Evolutionary conservation across 35 echinoderm and acorn worm species (phyloP).

Genomic region (Holothuria glaberrima): DNA sequence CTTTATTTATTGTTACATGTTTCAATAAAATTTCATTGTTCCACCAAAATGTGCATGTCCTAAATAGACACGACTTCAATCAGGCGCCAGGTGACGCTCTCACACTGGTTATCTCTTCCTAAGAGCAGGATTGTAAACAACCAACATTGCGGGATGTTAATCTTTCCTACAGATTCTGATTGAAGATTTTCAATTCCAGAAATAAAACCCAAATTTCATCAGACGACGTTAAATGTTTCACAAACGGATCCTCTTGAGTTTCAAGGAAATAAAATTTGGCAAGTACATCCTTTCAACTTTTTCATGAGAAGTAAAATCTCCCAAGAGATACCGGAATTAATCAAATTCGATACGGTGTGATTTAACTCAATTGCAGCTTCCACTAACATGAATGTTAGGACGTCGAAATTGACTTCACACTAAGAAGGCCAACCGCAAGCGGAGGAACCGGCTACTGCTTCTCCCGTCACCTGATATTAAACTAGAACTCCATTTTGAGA

Average conservation of each 20-base stretch:
- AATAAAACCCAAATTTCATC: conserved; percentile 44
- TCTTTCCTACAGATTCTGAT: conserved; percentile 9
- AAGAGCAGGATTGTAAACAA: no score
- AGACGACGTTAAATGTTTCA: conserved; percentile 52
- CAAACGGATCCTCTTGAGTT: conserved; percentile 39
- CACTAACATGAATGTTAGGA: conserved; percentile 54
- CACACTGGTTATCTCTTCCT: no score
- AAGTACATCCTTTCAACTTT: conserved; percentile 58
- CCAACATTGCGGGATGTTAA: neutral
- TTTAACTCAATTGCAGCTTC: conserved; percentile 56
- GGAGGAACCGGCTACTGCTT: no score
- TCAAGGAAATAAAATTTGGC: conserved; percentile 42
- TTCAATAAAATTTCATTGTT: no score
- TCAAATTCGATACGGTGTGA: conserved; percentile 62
- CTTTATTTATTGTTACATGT: no score
- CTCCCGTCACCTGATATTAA: no score
- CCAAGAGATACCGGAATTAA: conserved; percentile 61
- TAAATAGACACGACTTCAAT: no score
- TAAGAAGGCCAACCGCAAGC: neutral
- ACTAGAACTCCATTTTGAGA: no score
- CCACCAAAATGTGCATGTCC: no score
- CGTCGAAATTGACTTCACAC: neutral
- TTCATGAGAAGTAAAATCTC: conserved; percentile 50
- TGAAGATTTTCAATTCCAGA: conserved; percentile 44
- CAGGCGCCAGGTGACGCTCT: no score